Evolutionary conservation across 2,888 invertebrate species (phyloP).

Genomic region (Caenorhabditis drosophilae): DNA sequence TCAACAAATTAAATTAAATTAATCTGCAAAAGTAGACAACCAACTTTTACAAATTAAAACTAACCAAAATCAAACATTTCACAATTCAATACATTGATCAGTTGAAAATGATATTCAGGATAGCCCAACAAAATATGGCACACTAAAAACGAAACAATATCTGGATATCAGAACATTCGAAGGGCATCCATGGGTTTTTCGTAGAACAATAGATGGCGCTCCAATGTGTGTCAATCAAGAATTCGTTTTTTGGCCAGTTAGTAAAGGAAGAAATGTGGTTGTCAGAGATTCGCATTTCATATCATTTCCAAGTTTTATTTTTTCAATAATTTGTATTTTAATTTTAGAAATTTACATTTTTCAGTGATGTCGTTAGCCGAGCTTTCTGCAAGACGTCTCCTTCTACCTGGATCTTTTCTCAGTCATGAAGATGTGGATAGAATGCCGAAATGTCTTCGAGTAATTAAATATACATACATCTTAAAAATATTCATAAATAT

Average conservation of each 20-base stretch:
- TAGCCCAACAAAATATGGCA: slow-evolving; percentile 19
- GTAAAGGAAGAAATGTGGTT: slow-evolving; percentile 8
- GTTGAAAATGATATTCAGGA: slow-evolving; percentile 6
- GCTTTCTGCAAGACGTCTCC: slow-evolving; percentile 2
- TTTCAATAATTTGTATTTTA: too few relatives aligned
- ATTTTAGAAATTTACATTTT: neutral
- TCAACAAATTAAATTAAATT: neutral
- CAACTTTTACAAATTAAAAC: too few relatives aligned
- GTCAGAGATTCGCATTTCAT: slow-evolving; percentile 3
- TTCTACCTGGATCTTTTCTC: neutral
- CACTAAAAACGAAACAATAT: slow-evolving; percentile 8
- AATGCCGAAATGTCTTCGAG: neutral
- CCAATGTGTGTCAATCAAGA: slow-evolving; percentile 11
- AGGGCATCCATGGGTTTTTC: slow-evolving; percentile 25
- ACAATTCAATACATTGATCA: neutral
- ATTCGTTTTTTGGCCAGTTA: slow-evolving; percentile 13
- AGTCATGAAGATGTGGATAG: neutral
- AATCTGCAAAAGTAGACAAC: too few relatives aligned
- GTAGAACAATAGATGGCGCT: slow-evolving; percentile 15
- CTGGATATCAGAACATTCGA: slow-evolving; percentile 24
- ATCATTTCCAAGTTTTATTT: slow-evolving; percentile 7
- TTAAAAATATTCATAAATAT: too few relatives aligned
- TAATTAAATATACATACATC: too few relatives aligned
- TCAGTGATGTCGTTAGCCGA: slow-evolving; percentile 17
- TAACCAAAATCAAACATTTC: too few relatives aligned